Conservation (phyloP, 2,888 invertebrate species). For the Glaucopsyche alexis region DNA sequence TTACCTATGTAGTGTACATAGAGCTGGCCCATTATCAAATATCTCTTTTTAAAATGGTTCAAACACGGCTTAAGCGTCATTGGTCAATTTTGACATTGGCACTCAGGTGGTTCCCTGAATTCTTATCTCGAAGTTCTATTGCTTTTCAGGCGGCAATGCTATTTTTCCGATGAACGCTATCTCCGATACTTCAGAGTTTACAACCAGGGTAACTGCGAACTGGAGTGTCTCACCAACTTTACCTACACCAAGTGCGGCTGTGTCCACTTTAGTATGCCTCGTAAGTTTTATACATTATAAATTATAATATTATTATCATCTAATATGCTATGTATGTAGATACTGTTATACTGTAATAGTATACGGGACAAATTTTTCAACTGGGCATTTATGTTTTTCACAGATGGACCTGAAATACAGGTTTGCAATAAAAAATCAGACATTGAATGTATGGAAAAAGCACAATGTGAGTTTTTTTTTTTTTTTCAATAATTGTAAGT, state of each 20-base stretch:
- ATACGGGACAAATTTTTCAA: not conserved
- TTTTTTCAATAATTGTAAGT: not conserved
- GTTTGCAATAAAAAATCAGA: slow-evolving; percentile 17
- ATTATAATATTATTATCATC: no score
- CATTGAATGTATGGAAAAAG: slow-evolving; percentile 1
- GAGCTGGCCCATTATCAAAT: no score
- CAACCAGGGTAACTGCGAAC: slow-evolving; percentile 83
- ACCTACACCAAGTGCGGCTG: slow-evolving; percentile 79
- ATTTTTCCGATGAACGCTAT: slow-evolving; percentile 79
- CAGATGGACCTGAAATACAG: slow-evolving; percentile 26
- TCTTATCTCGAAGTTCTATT: not conserved
- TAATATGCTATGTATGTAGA: not conserved
- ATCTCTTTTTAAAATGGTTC: no score
- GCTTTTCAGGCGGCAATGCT: slow-evolving; percentile 77
- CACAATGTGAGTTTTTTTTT: slow-evolving; percentile 27
- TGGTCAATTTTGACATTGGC: no score
- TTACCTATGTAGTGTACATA: no score
- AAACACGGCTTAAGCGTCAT: no score
- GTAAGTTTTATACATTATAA: slow-evolving; percentile 45
- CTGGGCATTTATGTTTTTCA: not conserved
- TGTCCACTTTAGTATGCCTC: slow-evolving; percentile 83
- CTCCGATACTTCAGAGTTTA: slow-evolving; percentile 81
- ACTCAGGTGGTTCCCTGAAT: no score
- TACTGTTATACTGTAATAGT: not conserved
- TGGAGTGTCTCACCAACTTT: slow-evolving; percentile 82